Conservation (phyloP, 2,888 invertebrate genomes). For the Oxyteleia sp. region DNA sequence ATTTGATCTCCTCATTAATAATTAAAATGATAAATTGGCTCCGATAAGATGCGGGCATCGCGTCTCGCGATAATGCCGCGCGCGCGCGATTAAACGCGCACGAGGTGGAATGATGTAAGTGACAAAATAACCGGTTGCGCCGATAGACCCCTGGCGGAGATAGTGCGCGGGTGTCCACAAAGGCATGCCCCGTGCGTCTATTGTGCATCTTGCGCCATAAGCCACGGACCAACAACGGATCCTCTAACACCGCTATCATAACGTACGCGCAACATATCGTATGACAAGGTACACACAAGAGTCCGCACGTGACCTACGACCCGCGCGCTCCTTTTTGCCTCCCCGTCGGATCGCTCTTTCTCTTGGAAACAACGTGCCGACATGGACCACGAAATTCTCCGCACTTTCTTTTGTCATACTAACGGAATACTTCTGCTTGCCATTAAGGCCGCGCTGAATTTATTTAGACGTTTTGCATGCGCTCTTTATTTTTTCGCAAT, state of each 20-base stretch:
- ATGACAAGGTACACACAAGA: conserved; percentile 82
- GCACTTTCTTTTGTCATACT: conserved; percentile 54
- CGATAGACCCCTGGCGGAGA: conserved; percentile 33
- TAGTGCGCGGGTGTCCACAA: conserved; percentile 42
- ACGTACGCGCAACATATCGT: conserved; percentile 84
- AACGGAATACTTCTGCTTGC: conserved; percentile 27
- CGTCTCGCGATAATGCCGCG: conserved; percentile 18
- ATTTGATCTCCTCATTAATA: conserved; percentile 8
- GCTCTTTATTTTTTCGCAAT: background rate
- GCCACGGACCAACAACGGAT: conserved; percentile 23
- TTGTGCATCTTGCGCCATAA: conserved; percentile 45
- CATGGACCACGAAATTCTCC: conserved; percentile 71
- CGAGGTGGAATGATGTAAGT: conserved; percentile 36
- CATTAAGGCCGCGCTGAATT: conserved; percentile 16
- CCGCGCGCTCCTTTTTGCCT: conserved; percentile 80
- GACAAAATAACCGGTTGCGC: conserved; percentile 40
- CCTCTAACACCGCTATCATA: conserved; percentile 76
- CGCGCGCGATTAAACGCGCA: conserved; percentile 14
- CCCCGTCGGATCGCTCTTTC: conserved; percentile 79
- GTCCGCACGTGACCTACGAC: conserved; percentile 83
- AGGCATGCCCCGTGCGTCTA: conserved; percentile 27
- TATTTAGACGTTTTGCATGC: background rate
- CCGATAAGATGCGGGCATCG: background rate
- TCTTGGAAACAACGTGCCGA: conserved; percentile 79
- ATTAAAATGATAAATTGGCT: conserved; percentile 2